These are phyloP conservation scores for Orientallactaga bullata DNA, from an alignment of 2,113 vertebrate species.

Conservation along the genomic window DNA sequence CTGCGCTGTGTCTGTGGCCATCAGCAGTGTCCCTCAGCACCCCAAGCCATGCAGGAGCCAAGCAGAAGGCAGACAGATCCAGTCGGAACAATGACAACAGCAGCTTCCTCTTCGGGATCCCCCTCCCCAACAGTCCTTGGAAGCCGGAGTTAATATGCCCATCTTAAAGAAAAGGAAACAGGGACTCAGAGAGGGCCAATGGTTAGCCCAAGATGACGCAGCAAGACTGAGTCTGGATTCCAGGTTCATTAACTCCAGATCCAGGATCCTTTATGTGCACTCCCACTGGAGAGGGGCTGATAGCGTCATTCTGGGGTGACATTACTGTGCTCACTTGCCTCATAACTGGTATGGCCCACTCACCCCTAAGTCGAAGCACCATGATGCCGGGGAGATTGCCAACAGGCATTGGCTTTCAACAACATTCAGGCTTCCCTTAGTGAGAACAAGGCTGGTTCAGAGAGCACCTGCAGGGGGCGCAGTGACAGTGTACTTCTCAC, in stretches of 20 bases:
- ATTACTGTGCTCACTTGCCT: rapidly evolving
- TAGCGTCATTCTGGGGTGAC: not conserved
- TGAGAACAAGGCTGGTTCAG: not conserved
- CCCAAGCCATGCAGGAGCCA: rapidly evolving
- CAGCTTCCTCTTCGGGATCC: not conserved
- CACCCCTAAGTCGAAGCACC: not conserved
- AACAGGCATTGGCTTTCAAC: not conserved
- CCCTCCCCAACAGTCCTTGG: not conserved
- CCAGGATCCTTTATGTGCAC: not conserved
- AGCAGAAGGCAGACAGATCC: not conserved
- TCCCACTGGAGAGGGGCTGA: not conserved
- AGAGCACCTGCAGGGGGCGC: not conserved
- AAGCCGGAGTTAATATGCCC: not conserved
- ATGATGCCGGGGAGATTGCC: not conserved
- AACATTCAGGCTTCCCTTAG: no score
- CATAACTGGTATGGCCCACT: rapidly evolving
- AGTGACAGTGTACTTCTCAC: no score
- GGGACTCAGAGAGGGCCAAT: not conserved
- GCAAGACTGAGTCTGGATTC: not conserved
- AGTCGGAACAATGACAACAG: rapidly evolving
- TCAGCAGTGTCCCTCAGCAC: not conserved
- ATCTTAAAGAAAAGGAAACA: not conserved
- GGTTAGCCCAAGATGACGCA: not conserved
- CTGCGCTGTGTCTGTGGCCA: not conserved
- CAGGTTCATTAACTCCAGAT: not conserved